Evolutionary conservation across 2,113 vertebrate genomes (phyloP).

Genomic region (Lamprologus sp.): DNA sequence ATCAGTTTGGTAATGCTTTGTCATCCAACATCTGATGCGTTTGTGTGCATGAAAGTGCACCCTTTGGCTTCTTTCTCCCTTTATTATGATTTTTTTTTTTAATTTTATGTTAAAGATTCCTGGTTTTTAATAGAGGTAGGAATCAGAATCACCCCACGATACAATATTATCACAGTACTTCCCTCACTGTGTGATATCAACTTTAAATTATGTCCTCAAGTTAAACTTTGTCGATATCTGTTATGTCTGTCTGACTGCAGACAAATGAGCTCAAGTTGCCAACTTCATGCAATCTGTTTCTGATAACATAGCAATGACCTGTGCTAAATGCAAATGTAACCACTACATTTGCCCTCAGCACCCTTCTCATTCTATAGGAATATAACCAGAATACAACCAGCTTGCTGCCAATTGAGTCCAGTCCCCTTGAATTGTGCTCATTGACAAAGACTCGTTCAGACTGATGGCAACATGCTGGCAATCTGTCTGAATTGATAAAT

Average conservation of each 20-base stretch:
- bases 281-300: not conserved
- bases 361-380: not conserved
- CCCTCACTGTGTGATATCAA: not conserved
- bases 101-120: not conserved
- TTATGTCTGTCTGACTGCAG: not conserved
- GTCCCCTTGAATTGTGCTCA: not conserved
- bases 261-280: not conserved
- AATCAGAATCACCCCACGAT: not conserved
- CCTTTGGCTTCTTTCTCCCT: not conserved
- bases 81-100: fast-evolving
- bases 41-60: not conserved
- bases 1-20: not conserved
- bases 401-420: not conserved
- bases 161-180: not conserved
- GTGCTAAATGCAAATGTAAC: not conserved
- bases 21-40: not conserved
- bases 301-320: not conserved
- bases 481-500: not conserved
- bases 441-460: not conserved
- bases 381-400: not conserved
- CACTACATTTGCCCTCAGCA: not conserved
- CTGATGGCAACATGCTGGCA: not conserved
- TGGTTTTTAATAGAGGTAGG: not conserved
- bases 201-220: not conserved
- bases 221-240: not conserved